Evolutionary conservation across 2,888 invertebrate genomes (phyloP).

Genomic region (Acrobasis consociella): DNA sequence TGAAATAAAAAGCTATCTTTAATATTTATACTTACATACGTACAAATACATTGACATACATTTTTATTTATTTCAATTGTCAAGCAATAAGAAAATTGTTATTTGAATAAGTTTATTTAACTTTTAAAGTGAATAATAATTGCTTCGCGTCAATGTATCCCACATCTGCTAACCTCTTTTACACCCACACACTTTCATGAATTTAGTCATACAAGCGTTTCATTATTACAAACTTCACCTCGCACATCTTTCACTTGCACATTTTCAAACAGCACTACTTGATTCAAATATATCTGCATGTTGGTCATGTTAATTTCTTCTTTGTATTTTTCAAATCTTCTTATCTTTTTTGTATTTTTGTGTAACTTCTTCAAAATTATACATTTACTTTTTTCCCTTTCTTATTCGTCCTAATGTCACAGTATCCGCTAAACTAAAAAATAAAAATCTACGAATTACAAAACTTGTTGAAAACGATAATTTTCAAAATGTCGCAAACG

Average conservation of each 20-base stretch:
- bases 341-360: too few relatives aligned
- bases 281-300: background rate
- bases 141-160: background rate
- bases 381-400: background rate
- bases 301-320: background rate
- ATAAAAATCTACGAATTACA: too few relatives aligned
- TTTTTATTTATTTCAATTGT: too few relatives aligned
- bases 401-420: background rate
- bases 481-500: background rate
- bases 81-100: too few relatives aligned
- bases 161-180: background rate
- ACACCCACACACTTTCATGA: background rate
- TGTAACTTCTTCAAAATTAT: background rate
- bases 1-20: too few relatives aligned
- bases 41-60: too few relatives aligned
- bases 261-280: background rate
- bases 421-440: background rate
- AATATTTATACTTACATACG: too few relatives aligned
- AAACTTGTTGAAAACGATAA: background rate
- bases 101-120: too few relatives aligned
- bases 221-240: background rate
- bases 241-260: background rate
- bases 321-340: too few relatives aligned
- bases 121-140: background rate
- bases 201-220: background rate